Base-by-base conservation (phyloP, 2,888 invertebrate genomes). In the Aporophyla nigra region DNA sequence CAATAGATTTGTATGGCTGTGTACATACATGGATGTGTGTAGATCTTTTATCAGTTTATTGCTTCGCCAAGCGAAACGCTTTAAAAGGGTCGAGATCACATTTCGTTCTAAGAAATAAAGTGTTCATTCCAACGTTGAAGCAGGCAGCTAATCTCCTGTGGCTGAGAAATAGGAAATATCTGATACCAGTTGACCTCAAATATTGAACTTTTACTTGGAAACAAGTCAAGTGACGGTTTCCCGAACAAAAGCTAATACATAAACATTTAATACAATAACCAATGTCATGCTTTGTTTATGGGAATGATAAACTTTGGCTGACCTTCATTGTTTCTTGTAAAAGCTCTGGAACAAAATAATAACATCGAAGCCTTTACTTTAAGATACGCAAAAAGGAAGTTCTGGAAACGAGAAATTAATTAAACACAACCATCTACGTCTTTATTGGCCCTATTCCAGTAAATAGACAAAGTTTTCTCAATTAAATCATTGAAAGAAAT, bases 161-260 rank as follows among this genome's bases (percentile, higher is more conserved):
- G 61, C 70, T 72, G 24, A 74, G 74, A 76, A 81, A 86, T 68
- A 82, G 71, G 86, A 79, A 79, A 82, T 75, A 56, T 76, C 76
- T 76, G 59, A 74, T 74, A 77, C 75, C 33, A 43, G 86, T 82
- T 82, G 86, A 86, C 85, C 85, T 86, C 73, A 86, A 77, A 82
- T 71, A 71, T 72, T 68, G 24, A 61, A 70, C 84, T 82, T 82
- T 75, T 82, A 79, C 79, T 69, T 71, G 40, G 56, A 68, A 82
- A 63, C 40, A 46, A 71, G 16, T 21, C 33, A 33, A 71, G 59
- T 46, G 66, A 43, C 72, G n/a, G 59, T 51, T 71, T 61, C 66
- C 27, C 21, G 10, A 65, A 10, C 27, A n/a, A 49, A 56, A 61
- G 49, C 71, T 56, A 46, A 61, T 58, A 66, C 43, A 33, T 68